These are phyloP conservation scores for Caenorhabditis briggsae DNA, from an alignment of 1,140 invertebrate species.

Conservation along the genomic window DNA sequence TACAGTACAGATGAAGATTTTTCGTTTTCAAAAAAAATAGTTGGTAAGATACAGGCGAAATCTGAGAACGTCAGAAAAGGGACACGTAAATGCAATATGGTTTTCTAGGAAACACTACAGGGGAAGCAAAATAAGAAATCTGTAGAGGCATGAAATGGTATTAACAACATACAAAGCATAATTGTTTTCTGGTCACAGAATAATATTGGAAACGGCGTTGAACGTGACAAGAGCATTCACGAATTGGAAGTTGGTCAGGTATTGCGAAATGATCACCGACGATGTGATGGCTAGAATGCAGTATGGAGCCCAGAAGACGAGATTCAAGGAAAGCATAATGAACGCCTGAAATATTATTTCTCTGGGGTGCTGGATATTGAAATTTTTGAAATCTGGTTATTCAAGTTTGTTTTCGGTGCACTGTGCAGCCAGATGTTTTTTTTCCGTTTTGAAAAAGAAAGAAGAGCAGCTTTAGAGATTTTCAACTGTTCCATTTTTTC, in stretches of 20 bases:
- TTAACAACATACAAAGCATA: neutral
- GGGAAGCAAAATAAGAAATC: neutral
- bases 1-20: neutral
- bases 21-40: neutral
- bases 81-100: conserved; percentile 13
- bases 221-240: conserved; percentile 55
- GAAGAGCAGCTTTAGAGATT: too few species aligned
- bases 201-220: conserved; percentile 58
- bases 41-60: neutral
- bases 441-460: too few species aligned
- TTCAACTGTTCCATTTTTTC: too few species aligned
- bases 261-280: conserved; percentile 33
- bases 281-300: conserved; percentile 56
- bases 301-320: conserved; percentile 60
- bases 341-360: conserved; percentile 29
- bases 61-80: neutral
- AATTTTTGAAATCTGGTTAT: too few species aligned
- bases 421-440: too few species aligned
- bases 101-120: neutral
- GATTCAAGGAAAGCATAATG: conserved; percentile 56
- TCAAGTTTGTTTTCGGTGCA: too few species aligned
- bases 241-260: conserved; percentile 58
- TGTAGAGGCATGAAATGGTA: neutral
- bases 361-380: too few species aligned
- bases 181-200: conserved; percentile 10